Evolutionary conservation across 2,113 vertebrate genomes (phyloP).

Genomic region (Lagenorhynchus albirostris): DNA sequence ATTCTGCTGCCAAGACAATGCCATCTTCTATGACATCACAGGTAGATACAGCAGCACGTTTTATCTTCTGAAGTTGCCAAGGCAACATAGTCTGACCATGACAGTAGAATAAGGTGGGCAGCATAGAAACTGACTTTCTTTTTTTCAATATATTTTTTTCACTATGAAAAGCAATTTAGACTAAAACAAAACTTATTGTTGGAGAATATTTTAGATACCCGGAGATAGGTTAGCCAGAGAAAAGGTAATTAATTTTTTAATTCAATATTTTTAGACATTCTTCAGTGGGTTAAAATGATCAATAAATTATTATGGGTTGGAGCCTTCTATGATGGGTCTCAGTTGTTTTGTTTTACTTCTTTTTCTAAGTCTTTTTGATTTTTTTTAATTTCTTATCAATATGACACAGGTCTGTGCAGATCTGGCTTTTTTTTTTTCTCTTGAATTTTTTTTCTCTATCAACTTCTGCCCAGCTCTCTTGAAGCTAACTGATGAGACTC

Average conservation of each 20-base stretch:
- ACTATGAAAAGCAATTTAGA: background rate
- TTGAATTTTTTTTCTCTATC: background rate
- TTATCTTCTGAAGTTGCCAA: constrained; percentile 42
- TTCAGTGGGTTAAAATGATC: background rate
- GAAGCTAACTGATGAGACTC: background rate
- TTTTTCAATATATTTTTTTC: background rate
- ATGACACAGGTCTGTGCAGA: background rate
- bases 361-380: background rate
- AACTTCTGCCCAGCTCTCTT: background rate
- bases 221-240: background rate
- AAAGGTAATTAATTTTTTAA: background rate
- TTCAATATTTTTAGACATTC: background rate
- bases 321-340: background rate
- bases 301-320: background rate
- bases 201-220: background rate
- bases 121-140: background rate
- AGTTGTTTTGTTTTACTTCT: background rate
- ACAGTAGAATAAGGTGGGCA: background rate
- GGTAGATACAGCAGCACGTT: background rate
- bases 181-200: background rate
- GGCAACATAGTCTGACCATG: background rate
- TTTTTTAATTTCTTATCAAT: background rate
- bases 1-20: background rate
- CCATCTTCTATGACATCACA: constrained; percentile 47
- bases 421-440: background rate